Conservation (phyloP, 2,113 vertebrate species). For the Malurus alboscapulatus region DNA sequence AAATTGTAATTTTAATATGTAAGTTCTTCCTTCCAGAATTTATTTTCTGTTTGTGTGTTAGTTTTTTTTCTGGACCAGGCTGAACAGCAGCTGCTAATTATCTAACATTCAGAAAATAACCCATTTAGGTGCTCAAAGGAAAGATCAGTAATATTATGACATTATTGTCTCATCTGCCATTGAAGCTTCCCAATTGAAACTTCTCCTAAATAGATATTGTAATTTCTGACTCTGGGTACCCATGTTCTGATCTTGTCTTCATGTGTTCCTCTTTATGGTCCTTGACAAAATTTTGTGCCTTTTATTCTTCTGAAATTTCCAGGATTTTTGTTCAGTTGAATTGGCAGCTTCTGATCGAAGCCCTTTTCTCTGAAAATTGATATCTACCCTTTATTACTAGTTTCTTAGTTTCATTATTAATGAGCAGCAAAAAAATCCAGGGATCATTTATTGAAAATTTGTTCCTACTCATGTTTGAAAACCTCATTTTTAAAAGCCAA, state of each 20-base stretch:
- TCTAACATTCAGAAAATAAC: not conserved
- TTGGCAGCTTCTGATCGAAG: not conserved
- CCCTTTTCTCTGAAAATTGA: slow-evolving; percentile 5
- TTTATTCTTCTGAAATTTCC: not conserved
- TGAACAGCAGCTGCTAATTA: not conserved
- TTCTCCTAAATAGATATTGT: not conserved
- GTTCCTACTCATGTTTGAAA: slow-evolving; percentile 46
- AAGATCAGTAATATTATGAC: not conserved
- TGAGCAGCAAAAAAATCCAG: not conserved
- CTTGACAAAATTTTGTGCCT: not conserved
- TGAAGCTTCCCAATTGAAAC: not conserved
- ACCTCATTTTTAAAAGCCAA: slow-evolving; percentile 60
- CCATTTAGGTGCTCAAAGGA: not conserved
- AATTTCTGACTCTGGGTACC: not conserved
- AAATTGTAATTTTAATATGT: not conserved
- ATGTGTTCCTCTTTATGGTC: not conserved
- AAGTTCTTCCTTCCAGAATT: not conserved
- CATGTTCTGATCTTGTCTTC: not conserved
- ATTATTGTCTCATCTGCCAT: not conserved
- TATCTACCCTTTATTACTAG: not conserved
- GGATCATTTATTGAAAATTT: slow-evolving; percentile 44
- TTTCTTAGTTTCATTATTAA: slow-evolving; percentile 50
- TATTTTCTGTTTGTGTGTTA: not conserved
- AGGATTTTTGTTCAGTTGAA: not conserved
- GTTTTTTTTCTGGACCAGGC: not conserved